Percentiles rank a stretch among this genome's conserved stretches.
These are phyloP conservation scores for Misgurnus mizolepis DNA, from an alignment of 2,113 vertebrate species.

Conservation along the genomic window DNA sequence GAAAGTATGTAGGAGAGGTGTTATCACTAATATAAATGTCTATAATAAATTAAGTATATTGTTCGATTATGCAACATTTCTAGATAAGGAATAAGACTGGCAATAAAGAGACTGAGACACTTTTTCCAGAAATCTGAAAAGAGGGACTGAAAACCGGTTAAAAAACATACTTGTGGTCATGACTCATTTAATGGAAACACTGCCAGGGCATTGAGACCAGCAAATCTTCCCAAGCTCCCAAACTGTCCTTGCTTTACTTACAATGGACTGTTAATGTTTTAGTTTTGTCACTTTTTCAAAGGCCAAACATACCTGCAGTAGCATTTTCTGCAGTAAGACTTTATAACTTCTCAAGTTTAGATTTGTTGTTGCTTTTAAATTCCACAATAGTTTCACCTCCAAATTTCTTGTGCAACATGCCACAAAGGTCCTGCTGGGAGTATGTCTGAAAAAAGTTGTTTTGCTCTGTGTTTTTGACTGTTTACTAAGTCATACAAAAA, in stretches of 20 bases:
- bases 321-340: background rate
- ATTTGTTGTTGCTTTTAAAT: background rate
- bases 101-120: background rate
- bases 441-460: constrained; percentile 28
- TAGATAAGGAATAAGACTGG: background rate
- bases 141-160: background rate
- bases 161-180: constrained; percentile 32
- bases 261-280: background rate
- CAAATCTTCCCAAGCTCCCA: background rate
- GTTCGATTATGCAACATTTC: background rate
- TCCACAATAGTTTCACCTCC: background rate
- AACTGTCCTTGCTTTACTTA: background rate
- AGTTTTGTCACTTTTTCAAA: background rate
- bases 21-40: too few relatives aligned
- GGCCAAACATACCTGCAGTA: background rate
- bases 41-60: too few relatives aligned
- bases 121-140: constrained; percentile 20
- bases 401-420: background rate
- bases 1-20: too few relatives aligned
- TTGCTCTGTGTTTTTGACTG: constrained; percentile 1
- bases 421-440: constrained; percentile 9
- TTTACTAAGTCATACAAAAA: constrained; percentile 7
- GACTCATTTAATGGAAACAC: constrained; percentile 55
- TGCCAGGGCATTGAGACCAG: constrained; percentile 30
- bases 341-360: constrained; percentile 11